phyloP scores from a whole-genome alignment of 2,888 invertebrate genomes.

The Harpalus rubripes region DNA sequence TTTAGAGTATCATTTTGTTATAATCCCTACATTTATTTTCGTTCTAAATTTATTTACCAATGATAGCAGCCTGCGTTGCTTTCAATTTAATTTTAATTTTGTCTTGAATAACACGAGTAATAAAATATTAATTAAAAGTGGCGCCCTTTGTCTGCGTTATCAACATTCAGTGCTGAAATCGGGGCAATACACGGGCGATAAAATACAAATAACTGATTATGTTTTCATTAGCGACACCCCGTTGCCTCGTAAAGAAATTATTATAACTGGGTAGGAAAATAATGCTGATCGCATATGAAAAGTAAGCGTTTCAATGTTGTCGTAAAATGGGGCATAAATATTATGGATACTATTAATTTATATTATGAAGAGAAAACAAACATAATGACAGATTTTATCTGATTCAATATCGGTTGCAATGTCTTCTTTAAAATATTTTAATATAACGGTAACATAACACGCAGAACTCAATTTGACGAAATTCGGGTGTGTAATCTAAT shows the following conservation, averaged over 20 bases:
- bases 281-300: neutral
- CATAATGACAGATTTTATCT: too few relatives aligned
- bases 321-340: neutral
- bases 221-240: slow-evolving; percentile 43
- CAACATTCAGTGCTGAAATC: neutral
- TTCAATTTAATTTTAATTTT: slow-evolving; percentile 35
- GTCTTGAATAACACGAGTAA: slow-evolving; percentile 19
- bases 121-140: slow-evolving; percentile 51
- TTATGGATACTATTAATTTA: neutral
- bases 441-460: too few relatives aligned
- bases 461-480: too few relatives aligned
- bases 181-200: slow-evolving; percentile 9
- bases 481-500: too few relatives aligned
- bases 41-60: slow-evolving; percentile 4
- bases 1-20: neutral
- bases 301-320: neutral
- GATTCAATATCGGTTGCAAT: too few relatives aligned
- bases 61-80: neutral
- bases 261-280: neutral
- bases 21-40: neutral
- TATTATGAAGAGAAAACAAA: neutral
- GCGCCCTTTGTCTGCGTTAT: slow-evolving; percentile 10
- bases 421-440: too few relatives aligned
- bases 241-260: slow-evolving; percentile 29
- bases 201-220: slow-evolving; percentile 52